Percentiles rank a stretch among this genome's conserved stretches.
These are phyloP conservation scores for Drosophila subobscura DNA, from an alignment of 1,140 invertebrate genomes.

Conservation along the genomic window DNA sequence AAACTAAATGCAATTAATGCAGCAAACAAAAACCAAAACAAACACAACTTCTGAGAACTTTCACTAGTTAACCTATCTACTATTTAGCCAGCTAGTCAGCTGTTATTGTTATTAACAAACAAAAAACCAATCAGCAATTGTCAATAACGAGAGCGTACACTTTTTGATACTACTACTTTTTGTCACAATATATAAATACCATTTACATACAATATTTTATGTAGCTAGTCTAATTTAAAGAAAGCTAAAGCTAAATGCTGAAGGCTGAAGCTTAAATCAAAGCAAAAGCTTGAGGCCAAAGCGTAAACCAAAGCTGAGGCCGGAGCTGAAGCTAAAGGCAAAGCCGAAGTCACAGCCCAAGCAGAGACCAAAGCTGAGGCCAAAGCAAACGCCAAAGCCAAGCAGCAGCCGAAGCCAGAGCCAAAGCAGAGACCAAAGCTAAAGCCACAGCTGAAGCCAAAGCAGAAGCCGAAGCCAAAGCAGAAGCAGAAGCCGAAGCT, in stretches of 20 bases:
- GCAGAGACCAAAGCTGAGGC: no score
- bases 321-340: no score
- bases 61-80: slow-evolving; percentile 36
- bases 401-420: no score
- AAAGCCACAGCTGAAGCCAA: no score
- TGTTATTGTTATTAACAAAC: slow-evolving; percentile 56
- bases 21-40: slow-evolving; percentile 41
- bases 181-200: slow-evolving; percentile 68
- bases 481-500: no score
- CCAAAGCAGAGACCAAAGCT: no score
- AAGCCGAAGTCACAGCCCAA: no score
- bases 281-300: no score
- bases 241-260: slow-evolving; percentile 30
- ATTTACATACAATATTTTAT: slow-evolving; percentile 63
- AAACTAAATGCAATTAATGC: slow-evolving; percentile 63
- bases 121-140: slow-evolving; percentile 26
- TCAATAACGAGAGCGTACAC: slow-evolving; percentile 64
- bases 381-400: no score
- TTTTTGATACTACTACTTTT: slow-evolving; percentile 81
- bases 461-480: no score
- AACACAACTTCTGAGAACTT: slow-evolving; percentile 50
- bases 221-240: slow-evolving; percentile 71
- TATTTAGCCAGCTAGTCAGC: slow-evolving; percentile 41
- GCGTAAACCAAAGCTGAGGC: no score
- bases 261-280: background rate